Evolutionary conservation across 2,888 invertebrate species (phyloP).

Genomic region (Eupithecia insigniata): DNA sequence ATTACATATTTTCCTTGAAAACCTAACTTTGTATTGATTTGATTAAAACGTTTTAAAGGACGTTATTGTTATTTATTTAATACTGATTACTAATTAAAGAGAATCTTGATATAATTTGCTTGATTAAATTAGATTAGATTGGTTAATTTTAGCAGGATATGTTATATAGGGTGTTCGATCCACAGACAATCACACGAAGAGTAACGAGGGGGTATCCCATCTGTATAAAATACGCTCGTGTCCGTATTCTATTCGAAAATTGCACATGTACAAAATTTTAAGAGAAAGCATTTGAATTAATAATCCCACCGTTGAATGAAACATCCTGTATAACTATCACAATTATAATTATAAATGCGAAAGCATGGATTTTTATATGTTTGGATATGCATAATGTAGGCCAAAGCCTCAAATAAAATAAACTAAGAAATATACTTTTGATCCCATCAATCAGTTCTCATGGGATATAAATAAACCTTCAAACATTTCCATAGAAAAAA

Average conservation of each 20-base stretch:
- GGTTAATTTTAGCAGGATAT: background rate
- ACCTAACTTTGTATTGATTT: background rate
- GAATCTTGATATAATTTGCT: background rate
- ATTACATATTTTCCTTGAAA: background rate
- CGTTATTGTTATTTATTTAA: background rate
- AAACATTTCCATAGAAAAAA: no score
- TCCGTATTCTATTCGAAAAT: no score
- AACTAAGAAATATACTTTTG: no score
- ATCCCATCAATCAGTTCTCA: no score
- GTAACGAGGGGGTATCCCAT: background rate
- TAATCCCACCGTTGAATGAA: background rate
- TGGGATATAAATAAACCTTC: no score
- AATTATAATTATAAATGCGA: no score
- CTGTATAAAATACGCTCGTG: no score
- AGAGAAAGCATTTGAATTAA: background rate
- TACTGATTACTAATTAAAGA: background rate
- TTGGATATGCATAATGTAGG: no score
- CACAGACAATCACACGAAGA: background rate
- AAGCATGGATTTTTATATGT: no score
- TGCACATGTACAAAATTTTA: background rate
- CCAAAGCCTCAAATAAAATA: no score
- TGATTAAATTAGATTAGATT: background rate
- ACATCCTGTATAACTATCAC: background rate
- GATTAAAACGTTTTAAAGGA: background rate
- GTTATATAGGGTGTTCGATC: background rate